Evolutionary conservation across 2,888 invertebrate genomes (phyloP).

Genomic region (Caenorhabditis sulstoni): DNA sequence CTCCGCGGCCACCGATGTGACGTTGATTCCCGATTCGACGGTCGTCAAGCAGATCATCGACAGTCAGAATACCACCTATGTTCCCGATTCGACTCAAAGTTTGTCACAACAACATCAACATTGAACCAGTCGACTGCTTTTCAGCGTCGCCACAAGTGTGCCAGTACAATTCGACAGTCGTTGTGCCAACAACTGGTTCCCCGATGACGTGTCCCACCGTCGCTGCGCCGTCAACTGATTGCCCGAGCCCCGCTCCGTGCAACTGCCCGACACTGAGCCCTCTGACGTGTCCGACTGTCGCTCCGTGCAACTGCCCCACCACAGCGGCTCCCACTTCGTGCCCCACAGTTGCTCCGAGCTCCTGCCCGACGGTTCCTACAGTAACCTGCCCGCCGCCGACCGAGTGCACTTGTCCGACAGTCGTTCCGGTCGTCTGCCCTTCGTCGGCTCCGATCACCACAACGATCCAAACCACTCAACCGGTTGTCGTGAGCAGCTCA

Average conservation of each 20-base stretch:
- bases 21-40: not conserved
- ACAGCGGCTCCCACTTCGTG: not conserved
- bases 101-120: not conserved
- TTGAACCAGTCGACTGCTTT: no score
- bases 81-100: slow-evolving; percentile 10
- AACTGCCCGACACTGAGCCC: slow-evolving; percentile 7
- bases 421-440: no score
- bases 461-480: slow-evolving; percentile 1
- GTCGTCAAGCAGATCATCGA: slow-evolving; percentile 7
- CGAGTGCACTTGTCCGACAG: not conserved
- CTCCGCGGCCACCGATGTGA: slow-evolving; percentile 8
- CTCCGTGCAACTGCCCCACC: slow-evolving; percentile 3
- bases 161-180: no score
- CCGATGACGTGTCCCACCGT: no score
- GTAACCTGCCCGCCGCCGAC: no score
- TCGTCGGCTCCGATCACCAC: slow-evolving; percentile 3
- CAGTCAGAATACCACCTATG: not conserved
- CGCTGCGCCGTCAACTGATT: not conserved
- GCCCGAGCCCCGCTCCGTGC: not conserved
- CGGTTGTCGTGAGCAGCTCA: not conserved
- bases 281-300: not conserved
- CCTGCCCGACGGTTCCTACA: not conserved
- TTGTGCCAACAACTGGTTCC: no score
- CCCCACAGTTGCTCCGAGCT: not conserved
- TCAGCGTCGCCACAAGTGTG: no score